Percentiles rank a stretch among this genome's conserved stretches.
Evolutionary conservation across 2,888 invertebrate species (phyloP).

Genomic region (Liposcelis brunnea): DNA sequence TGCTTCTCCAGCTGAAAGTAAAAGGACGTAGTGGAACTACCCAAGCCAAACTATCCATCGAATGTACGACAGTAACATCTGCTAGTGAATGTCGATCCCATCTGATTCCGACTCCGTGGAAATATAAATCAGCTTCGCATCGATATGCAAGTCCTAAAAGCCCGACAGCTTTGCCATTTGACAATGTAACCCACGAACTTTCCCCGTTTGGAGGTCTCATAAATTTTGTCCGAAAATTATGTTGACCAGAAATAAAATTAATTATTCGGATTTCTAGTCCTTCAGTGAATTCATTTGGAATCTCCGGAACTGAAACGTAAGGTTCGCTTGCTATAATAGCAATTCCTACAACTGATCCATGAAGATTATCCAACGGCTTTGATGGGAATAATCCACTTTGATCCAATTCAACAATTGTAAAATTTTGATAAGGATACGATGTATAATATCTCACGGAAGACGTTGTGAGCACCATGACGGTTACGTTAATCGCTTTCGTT

Average conservation of each 20-base stretch:
- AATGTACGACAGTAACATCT: neutral
- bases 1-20: too few relatives aligned
- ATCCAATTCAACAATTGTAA: too few relatives aligned
- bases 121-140: neutral
- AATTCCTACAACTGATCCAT: too few relatives aligned
- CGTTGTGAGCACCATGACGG: too few relatives aligned
- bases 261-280: slow-evolving; percentile 2
- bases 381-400: too few relatives aligned
- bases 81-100: neutral
- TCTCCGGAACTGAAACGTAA: too few relatives aligned
- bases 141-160: neutral
- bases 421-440: too few relatives aligned
- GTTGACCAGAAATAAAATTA: neutral
- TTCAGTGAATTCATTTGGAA: neutral
- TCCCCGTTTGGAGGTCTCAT: neutral
- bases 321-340: too few relatives aligned
- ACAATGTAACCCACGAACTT: neutral
- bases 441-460: too few relatives aligned
- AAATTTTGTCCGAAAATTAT: neutral
- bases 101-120: neutral
- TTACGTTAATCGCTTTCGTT: too few relatives aligned
- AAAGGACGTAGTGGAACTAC: neutral
- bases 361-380: too few relatives aligned
- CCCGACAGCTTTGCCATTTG: neutral
- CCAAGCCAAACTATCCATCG: neutral